Base-by-base conservation (phyloP, 2,113 vertebrate genomes). In the Pyrgilauda ruficollis region DNA sequence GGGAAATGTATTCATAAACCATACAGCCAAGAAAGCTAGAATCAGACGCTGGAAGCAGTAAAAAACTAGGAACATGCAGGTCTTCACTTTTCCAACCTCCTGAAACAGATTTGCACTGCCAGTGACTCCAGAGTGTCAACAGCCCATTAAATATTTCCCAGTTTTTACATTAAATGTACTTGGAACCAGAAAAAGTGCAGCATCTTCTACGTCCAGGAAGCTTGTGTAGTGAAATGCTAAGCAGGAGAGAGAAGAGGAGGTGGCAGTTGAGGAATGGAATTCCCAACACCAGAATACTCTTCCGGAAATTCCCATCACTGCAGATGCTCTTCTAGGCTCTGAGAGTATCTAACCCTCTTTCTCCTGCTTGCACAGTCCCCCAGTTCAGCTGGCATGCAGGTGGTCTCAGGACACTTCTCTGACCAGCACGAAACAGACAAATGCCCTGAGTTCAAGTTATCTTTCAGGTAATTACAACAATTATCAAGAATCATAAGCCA, bases 161-260 rank as follows among this genome's bases (percentile, higher is more conserved):
- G 6, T 59, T 91, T 91, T 75, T n/a, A 76, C 19, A n/a, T 15
- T 1, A 73, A 82, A 87, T 69, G 44, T 3, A 62, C 31, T 73
- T 69, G 37, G n/a, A 83, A 91, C n/a, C 7, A 58, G 28, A 52
- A 76, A 7, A 52, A 68, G 37, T 43, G 8, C 19, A 87, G 66
- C 66, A 85, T 12, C 28, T 69, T 49, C 67, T 64, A 49, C 1
- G 1, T n/a, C 35, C 22, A 80, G 39, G 46, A 20, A 88, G 41
- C 5, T 18, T 39, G 17, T 21, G 10, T 17, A 20, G 31, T 67
- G 37, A 39, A 89, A 82, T 0, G 0, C 19, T 44, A n/a, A 3
- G 3, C 28, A 39, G n/a, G 9, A 82, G 15, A 43, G 26, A 84
- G 37, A 4, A n/a, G 10, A 46, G 6, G 6, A 33, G 3, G 31